Percentiles rank a stretch among this genome's conserved stretches.
Evolutionary conservation across 1,140 invertebrate genomes (phyloP).

Genomic region (Himalopsyche phryganea): DNA sequence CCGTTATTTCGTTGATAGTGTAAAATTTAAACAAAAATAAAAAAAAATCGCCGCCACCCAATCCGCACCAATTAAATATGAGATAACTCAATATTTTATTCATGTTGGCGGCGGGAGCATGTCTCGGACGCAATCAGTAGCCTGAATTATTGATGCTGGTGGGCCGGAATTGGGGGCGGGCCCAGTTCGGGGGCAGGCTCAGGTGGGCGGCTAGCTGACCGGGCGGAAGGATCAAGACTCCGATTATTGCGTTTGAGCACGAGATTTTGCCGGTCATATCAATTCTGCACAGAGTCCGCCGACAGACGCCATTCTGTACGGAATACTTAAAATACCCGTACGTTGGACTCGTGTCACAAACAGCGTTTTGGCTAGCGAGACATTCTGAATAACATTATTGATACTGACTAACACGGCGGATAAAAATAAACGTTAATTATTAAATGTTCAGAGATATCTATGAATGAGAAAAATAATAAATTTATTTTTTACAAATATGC

Average conservation of each 20-base stretch:
- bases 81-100: constrained; percentile 34
- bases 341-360: no score
- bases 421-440: no score
- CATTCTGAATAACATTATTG: no score
- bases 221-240: constrained; percentile 1
- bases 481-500: no score
- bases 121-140: constrained; percentile 54
- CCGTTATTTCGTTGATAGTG: no score
- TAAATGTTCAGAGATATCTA: no score
- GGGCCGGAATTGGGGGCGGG: constrained; percentile 2
- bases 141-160: constrained; percentile 49
- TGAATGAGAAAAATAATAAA: no score
- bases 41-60: constrained; percentile 4
- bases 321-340: no score
- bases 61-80: constrained; percentile 34
- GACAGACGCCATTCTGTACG: constrained; percentile 34
- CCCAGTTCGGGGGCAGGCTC: constrained; percentile 1
- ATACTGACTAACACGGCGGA: no score
- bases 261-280: constrained; percentile 30
- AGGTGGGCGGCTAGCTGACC: constrained; percentile 32
- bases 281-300: constrained; percentile 28
- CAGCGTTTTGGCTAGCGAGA: no score
- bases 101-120: constrained; percentile 30
- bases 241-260: constrained; percentile 31
- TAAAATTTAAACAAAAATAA: background rate